Conservation (phyloP, 2,797 vertebrate genomes). For the Vultur gryphus region DNA sequence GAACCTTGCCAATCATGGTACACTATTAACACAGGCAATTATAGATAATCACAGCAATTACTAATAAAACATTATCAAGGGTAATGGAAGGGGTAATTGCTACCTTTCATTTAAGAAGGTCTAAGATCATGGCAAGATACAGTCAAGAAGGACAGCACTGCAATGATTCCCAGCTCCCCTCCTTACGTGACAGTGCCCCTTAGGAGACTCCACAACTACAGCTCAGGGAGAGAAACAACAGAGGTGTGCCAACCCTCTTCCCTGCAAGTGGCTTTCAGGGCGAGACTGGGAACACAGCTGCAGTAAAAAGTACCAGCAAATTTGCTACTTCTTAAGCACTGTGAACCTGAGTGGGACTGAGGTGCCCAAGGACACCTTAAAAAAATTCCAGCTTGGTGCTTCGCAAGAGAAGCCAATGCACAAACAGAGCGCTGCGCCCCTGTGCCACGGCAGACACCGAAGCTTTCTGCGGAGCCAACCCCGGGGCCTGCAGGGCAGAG, state of each 20-base stretch:
- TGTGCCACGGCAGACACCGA: not conserved
- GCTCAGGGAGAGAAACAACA: not conserved
- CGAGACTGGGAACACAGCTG: not conserved
- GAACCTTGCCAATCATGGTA: not conserved
- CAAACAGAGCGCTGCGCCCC: not conserved
- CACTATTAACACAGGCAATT: not conserved
- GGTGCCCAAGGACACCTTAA: not conserved
- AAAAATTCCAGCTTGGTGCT: not conserved
- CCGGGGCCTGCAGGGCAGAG: not conserved
- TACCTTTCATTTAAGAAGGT: not conserved
- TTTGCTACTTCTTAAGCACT: not conserved
- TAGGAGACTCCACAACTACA: not conserved
- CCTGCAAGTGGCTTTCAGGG: not conserved
- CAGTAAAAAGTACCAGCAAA: not conserved
- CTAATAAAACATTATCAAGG: conserved; percentile 21
- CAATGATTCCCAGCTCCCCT: not conserved
- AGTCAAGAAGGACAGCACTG: not conserved
- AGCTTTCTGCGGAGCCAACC: rapidly evolving
- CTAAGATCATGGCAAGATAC: not conserved
- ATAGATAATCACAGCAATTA: not conserved
- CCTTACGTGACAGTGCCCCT: rapidly evolving
- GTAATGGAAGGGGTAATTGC: not conserved
- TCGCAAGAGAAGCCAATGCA: not conserved
- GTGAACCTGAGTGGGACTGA: not conserved
- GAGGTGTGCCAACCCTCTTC: not conserved